Percentiles rank a stretch among this genome's conserved stretches.
Evolutionary conservation across 2,113 vertebrate genomes (phyloP).

Genomic region (Brachyhypopomus occidentalis): DNA sequence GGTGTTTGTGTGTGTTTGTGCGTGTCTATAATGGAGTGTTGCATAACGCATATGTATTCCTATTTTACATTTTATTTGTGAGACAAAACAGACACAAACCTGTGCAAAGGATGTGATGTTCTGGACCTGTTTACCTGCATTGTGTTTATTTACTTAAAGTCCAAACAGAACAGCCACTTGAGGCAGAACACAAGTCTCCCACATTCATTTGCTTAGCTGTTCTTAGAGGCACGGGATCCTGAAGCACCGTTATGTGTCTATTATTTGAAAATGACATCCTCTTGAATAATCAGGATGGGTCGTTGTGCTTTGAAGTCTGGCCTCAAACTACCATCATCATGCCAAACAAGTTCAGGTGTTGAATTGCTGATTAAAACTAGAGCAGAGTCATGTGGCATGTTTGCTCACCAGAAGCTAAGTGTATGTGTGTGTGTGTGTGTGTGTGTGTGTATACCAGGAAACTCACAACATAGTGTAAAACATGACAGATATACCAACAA

Average conservation of each 20-base stretch:
- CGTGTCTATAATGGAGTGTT: neutral
- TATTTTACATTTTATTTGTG: neutral
- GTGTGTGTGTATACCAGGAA: too few relatives aligned
- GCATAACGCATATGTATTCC: neutral
- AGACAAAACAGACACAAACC: conserved; percentile 5
- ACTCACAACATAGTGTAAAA: too few relatives aligned
- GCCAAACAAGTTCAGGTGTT: conserved; percentile 1
- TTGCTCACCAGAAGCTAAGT: too few relatives aligned
- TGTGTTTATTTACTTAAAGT: conserved; percentile 1
- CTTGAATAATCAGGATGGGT: conserved; percentile 43
- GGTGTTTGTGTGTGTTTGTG: neutral
- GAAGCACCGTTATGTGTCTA: conserved; percentile 29
- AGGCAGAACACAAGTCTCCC: conserved; percentile 45
- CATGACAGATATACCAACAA: too few relatives aligned
- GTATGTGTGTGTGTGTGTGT: too few relatives aligned
- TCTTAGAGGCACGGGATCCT: conserved; percentile 14
- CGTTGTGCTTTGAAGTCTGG: conserved; percentile 46
- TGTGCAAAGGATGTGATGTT: neutral
- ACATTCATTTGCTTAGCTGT: conserved; percentile 39
- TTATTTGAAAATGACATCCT: conserved; percentile 49
- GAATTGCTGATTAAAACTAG: neutral
- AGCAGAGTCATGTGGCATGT: too few relatives aligned
- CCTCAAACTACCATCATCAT: neutral
- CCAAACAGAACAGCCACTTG: conserved; percentile 22
- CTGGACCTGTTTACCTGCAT: conserved; percentile 1